A percentile compares a stretch with the other conserved stretches of the same genome.
Evolutionary conservation across 2,888 invertebrate species (phyloP).

Genomic region (Parnassius smintheus): DNA sequence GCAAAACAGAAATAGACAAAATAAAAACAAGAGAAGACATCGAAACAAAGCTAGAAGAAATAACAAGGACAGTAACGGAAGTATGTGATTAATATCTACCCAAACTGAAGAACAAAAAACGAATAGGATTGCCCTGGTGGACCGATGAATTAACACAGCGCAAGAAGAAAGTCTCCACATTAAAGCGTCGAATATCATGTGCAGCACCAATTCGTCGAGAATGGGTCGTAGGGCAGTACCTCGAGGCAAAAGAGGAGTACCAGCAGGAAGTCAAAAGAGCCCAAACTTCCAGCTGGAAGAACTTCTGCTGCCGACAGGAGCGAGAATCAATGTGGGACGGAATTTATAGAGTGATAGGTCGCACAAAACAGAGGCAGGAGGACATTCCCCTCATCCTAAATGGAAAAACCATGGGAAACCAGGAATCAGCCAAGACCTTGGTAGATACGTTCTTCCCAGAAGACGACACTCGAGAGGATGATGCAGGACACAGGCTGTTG

Average conservation of each 20-base stretch:
- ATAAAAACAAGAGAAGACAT: no score
- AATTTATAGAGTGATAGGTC: slow-evolving; percentile 27
- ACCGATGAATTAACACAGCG: not conserved
- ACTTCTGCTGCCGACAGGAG: slow-evolving; percentile 31
- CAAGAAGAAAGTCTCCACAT: not conserved
- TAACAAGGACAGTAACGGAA: no score
- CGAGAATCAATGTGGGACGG: slow-evolving; percentile 31
- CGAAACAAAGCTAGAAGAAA: no score
- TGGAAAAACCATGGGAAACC: not conserved
- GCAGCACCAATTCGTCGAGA: slow-evolving; percentile 8
- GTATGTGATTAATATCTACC: no score
- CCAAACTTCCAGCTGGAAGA: slow-evolving; percentile 30
- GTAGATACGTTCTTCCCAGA: not conserved
- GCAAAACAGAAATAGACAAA: no score
- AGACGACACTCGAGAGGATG: not conserved
- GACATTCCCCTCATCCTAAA: slow-evolving; percentile 13
- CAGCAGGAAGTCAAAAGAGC: slow-evolving; percentile 10
- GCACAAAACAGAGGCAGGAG: slow-evolving; percentile 16
- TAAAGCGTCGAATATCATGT: slow-evolving; percentile 10
- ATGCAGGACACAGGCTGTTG: not conserved
- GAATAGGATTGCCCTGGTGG: slow-evolving; percentile 1
- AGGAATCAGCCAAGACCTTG: not conserved
- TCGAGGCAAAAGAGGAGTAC: slow-evolving; percentile 15
- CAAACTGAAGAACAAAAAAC: not conserved
- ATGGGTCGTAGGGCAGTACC: slow-evolving; percentile 24